These are phyloP conservation scores for Drosophila funebris DNA, from an alignment of 1,140 invertebrate species.

Conservation along the genomic window DNA sequence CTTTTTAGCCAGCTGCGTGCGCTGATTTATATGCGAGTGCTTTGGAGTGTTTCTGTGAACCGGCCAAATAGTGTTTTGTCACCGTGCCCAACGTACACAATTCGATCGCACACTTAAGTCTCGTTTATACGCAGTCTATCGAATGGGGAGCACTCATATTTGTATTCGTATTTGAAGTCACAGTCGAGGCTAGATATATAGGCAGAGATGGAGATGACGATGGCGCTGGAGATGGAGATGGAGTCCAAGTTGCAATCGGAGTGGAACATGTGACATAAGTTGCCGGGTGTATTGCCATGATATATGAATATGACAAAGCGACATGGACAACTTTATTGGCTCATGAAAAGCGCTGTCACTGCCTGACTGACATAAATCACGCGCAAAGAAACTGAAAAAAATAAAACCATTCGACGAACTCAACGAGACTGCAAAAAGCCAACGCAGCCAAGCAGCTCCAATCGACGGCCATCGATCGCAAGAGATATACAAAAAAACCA, in stretches of 20 bases:
- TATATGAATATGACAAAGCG: constrained; percentile 82
- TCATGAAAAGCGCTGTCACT: constrained; percentile 82
- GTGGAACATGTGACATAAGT: constrained; percentile 73
- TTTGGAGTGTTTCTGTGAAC: constrained; percentile 39
- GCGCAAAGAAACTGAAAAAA: constrained; percentile 41
- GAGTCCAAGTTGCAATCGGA: not conserved
- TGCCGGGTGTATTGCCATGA: constrained; percentile 72
- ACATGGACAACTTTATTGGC: constrained; percentile 82
- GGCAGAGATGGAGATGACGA: not conserved
- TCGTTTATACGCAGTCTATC: constrained; percentile 59
- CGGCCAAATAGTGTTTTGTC: constrained; percentile 47
- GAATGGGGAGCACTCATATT: constrained; percentile 32
- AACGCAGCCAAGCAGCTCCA: constrained; percentile 28
- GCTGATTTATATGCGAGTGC: constrained; percentile 78
- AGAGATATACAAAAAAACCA: constrained; percentile 15
- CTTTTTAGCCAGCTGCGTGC: constrained; percentile 58
- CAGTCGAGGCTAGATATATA: constrained; percentile 14
- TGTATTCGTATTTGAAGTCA: constrained; percentile 20
- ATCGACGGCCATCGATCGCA: constrained; percentile 41
- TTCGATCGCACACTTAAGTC: constrained; percentile 72
- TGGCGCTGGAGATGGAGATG: not conserved
- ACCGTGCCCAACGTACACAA: constrained; percentile 42
- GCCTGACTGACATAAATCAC: constrained; percentile 81
- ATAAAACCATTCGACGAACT: constrained; percentile 31
- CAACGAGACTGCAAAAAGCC: not conserved